Base-by-base conservation (phyloP, 2,113 vertebrate genomes). In the Echinops telfairi region DNA sequence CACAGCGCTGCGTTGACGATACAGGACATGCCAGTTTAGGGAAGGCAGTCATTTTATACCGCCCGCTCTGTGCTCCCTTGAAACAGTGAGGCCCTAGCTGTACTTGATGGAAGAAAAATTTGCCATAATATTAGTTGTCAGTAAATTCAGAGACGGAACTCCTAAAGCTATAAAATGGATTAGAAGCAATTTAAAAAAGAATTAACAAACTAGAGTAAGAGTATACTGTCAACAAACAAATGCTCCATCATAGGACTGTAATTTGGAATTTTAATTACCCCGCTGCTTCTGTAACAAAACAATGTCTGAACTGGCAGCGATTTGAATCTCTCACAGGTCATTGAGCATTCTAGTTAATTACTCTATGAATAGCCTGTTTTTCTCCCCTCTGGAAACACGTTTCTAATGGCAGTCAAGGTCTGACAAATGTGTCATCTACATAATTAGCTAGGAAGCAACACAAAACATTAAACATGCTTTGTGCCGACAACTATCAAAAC, bases 401-500 rank as follows among this genome's bases (percentile, higher is more conserved):
- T 98, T 98, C 98, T 98, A 98, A 98, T 98, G 98, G 98, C 98
- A 98, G 98, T 99, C 98, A 98, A 98, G 98, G 98, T 98, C 98
- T 99, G 98, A 99, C 98, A 99, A 98, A 99, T 98, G 98, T 98
- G 98, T 98, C 99, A 98, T 99, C 98, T 98, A 98, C 98, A 98
- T 99, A 99, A 99, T 99, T 99, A 99, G 98, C 99, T 98, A 98
- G 98, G 98, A 99, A 99, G 98, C 98, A 98, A 99, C 98, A 99
- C 98, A 98, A 99, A 99, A 99, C 99, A 99, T 99, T 99, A 99
- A 99, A 99, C 98, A 98, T 98, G 98, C 98, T 98, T 98, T 98
- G 98, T 98, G 98, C 98, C 97, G 98, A 98, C 98, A 98, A 99
- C 99, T 99, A 99, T 99, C 99, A 99, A 99, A 99, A 99, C 99